Evolutionary conservation across 2,888 invertebrate species (phyloP), one percentile per base, ranked within the genome.

Genomic region (Mechanitis mazaeus): DNA sequence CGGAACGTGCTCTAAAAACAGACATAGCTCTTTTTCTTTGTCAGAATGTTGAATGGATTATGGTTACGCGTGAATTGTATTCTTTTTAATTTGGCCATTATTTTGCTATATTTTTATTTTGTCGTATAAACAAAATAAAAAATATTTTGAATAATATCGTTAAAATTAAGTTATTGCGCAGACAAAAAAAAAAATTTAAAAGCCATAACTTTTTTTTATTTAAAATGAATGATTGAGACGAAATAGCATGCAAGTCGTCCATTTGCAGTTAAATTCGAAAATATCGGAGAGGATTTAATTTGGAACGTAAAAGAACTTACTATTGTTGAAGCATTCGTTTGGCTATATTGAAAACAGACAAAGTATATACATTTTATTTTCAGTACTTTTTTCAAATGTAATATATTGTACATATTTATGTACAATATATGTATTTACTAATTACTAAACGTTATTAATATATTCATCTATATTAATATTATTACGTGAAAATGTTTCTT

Each of bases 211-310:
- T 58, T 58, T 65, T 66, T 64, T 60, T 50, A 66, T 60, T 63
- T 50, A 64, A 59, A 62, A 61, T 35, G 55, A 47, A 50, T 57
- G 62, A 62, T 59, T 45, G 60, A 60, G 63, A 63, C 63, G 63
- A 59, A 64, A 64, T 60, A 60, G 61, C 62, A 62, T 62, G 61
- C 56, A 42, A 33, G 54, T 66, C 61, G 58, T 64, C 58, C 61
- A 64, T 61, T 66, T 62, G 60, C 63, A 63, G 60, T 65, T 60
- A 59, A 66, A 63, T 61, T 64, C 57, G 62, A 55, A 61, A 60
- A 64, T 63, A 64, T 64, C 54, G 60, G 59, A 56, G 56, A 63
- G 62, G 56, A 56, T 64, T 64, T 63, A 59, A 66, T 57, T 58
- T 59, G 56, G 56, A 3, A 56, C 56, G 58, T 11, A 58, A 54